Conservation (phyloP, 2,888 invertebrate genomes). For the Eledona agricola region DNA sequence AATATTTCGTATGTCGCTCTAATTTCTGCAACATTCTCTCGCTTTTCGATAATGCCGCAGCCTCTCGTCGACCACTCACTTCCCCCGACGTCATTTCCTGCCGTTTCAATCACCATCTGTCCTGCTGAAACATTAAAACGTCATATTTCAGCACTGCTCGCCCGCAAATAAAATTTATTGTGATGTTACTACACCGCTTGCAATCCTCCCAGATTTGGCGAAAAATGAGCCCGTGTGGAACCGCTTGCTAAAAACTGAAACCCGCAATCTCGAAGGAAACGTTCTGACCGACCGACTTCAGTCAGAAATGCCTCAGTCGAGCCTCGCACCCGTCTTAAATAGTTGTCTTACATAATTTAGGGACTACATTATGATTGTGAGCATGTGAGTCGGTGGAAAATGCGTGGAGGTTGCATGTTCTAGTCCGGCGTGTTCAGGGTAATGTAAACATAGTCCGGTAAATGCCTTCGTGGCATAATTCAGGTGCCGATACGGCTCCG, state of each 20-base stretch:
- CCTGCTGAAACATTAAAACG: conserved; percentile 38
- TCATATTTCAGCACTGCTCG: conserved; percentile 27
- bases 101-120: conserved; percentile 38
- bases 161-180: conserved; percentile 31
- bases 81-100: conserved; percentile 32
- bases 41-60: conserved; percentile 28
- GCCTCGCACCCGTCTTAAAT: conserved; percentile 39
- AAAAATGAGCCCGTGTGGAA: too few relatives aligned
- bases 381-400: conserved; percentile 37
- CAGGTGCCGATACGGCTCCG: conserved; percentile 38
- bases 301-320: too few relatives aligned
- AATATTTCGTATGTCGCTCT: not conserved
- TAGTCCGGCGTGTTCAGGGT: conserved; percentile 34
- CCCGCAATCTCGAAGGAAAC: too few relatives aligned
- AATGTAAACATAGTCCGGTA: conserved; percentile 33
- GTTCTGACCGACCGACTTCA: too few relatives aligned
- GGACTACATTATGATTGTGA: conserved; percentile 40
- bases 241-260: too few relatives aligned
- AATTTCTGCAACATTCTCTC: conserved; percentile 9
- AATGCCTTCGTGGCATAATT: conserved; percentile 40
- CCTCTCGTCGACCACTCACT: conserved; percentile 30
- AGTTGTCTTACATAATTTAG: conserved; percentile 40
- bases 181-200: conserved; percentile 31
- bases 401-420: conserved; percentile 30
- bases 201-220: too few relatives aligned